Conservation (phyloP, 2,113 vertebrate species). For the Sebastes fasciatus region DNA sequence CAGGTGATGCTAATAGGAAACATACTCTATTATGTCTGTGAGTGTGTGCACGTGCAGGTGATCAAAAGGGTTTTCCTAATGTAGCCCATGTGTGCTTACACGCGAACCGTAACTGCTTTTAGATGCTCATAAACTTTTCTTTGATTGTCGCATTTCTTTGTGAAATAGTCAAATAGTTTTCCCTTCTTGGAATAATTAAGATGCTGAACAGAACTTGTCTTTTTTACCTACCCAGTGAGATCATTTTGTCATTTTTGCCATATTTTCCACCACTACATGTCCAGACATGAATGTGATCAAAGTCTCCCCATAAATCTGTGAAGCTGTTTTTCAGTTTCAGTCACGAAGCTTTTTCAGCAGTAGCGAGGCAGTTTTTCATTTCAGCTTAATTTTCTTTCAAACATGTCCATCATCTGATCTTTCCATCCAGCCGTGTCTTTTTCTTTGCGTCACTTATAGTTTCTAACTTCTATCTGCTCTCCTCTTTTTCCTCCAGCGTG, state of each 20-base stretch:
- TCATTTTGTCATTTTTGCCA: conserved; percentile 44
- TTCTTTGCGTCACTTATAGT: not conserved
- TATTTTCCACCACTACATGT: conserved; percentile 55
- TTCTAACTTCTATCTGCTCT: not conserved
- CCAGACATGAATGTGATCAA: conserved; percentile 68
- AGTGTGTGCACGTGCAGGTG: conserved; percentile 39
- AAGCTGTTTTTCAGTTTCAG: conserved; percentile 47
- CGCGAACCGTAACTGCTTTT: conserved; percentile 11
- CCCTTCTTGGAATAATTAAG: conserved; percentile 55
- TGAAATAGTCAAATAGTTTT: not conserved
- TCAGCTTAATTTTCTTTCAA: conserved; percentile 25
- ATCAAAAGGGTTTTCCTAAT: conserved; percentile 53
- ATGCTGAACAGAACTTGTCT: conserved; percentile 19
- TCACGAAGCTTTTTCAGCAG: conserved; percentile 10
- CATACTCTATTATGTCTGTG: conserved; percentile 21
- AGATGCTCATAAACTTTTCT: conserved; percentile 49
- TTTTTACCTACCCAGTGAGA: conserved; percentile 40
- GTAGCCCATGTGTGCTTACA: conserved; percentile 33
- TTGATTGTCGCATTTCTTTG: conserved; percentile 50
- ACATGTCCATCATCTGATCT: not conserved
- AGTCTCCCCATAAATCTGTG: conserved; percentile 45
- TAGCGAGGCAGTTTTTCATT: conserved; percentile 27
- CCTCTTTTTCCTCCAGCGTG: conserved; percentile 84
- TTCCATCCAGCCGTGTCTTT: conserved; percentile 23
- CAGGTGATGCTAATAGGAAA: conserved; percentile 56